Evolutionary conservation across 2,888 invertebrate species (phyloP), one percentile per base, ranked within the genome.

Genomic region (Lottia gigantea): DNA sequence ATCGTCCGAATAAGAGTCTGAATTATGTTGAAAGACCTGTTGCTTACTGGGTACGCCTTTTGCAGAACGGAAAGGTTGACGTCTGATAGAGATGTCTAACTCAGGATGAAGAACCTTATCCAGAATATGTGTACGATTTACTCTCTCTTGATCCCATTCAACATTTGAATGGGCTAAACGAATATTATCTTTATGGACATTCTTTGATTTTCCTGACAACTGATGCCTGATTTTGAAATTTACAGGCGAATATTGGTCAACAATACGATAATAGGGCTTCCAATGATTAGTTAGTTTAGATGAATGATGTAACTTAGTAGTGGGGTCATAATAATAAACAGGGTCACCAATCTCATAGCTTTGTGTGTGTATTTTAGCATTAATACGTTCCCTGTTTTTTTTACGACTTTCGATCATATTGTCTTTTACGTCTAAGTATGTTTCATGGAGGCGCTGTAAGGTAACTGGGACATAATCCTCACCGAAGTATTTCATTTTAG

Each of bases 121-220:
- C 31, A 31, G 31, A 31, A 31, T 31, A 6, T 31, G 31, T 31
- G 31, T 31, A 31, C 31, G 31, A 31, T 31, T 31, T 3, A 31
- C 31, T 31, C 31, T 31, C 31, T 31, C 31, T 31, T 31, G 31
- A 31, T 31, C 31, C 31, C 31, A 31, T 31, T 31, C 31, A 31
- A 31, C 31, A 31, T 31, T 31, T 31, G 31, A 31, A 31, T 31
- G n/a, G n/a, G 65, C 65, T 4, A 19, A 7, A 16, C 65, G 45
- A 11, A 65, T 15, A 46, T 65, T 31, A 19, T 65, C 65, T 16
- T n/a, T 46, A 65, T 65, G 65, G 16, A 65, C 65, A n/a, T n/a
- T 25, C 16, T 19, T 6, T 12, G 65, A n/a, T 19, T 65, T 65
- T 46, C 46, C 65, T 19, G 65, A 46, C 3, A 45, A 16, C 25